These are phyloP conservation scores for Opisthograptis luteolata DNA, from an alignment of 2,888 invertebrate species.

Conservation along the genomic window DNA sequence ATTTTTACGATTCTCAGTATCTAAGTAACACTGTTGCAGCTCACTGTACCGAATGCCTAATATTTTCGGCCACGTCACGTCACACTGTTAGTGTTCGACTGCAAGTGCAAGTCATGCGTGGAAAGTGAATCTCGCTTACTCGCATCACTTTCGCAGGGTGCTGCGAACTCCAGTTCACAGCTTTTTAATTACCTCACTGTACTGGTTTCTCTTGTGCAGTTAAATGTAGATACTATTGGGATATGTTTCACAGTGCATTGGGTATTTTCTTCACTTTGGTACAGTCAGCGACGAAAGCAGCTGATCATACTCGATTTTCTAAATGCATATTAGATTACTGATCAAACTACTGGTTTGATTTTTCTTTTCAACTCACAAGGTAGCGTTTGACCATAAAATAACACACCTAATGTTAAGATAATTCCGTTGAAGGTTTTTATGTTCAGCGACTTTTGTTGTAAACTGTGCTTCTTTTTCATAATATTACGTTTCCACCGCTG, in stretches of 20 bases:
- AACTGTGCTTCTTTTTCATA: no score
- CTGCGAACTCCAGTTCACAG: conserved; percentile 17
- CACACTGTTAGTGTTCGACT: neutral
- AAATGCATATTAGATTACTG: no score
- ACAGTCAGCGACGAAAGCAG: neutral
- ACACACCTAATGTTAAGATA: no score
- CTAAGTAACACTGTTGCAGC: no score
- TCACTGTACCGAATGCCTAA: neutral
- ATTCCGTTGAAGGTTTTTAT: no score
- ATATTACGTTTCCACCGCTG: no score
- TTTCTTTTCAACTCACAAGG: no score
- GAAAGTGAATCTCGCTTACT: conserved; percentile 34
- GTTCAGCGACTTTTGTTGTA: no score
- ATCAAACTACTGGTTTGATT: no score
- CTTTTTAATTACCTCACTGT: conserved; percentile 22
- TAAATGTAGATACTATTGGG: neutral
- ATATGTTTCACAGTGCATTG: neutral
- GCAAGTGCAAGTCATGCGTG: conserved; percentile 21
- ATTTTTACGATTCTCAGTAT: no score
- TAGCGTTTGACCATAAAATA: no score
- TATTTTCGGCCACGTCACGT: neutral
- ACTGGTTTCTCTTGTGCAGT: conserved; percentile 23
- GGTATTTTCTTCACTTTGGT: neutral
- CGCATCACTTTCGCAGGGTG: conserved; percentile 33
- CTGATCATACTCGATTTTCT: no score